Evolutionary conservation across 2,888 invertebrate genomes (phyloP), one percentile per base, ranked within the genome.

Genomic region (Harpagoxenus sublaevis): DNA sequence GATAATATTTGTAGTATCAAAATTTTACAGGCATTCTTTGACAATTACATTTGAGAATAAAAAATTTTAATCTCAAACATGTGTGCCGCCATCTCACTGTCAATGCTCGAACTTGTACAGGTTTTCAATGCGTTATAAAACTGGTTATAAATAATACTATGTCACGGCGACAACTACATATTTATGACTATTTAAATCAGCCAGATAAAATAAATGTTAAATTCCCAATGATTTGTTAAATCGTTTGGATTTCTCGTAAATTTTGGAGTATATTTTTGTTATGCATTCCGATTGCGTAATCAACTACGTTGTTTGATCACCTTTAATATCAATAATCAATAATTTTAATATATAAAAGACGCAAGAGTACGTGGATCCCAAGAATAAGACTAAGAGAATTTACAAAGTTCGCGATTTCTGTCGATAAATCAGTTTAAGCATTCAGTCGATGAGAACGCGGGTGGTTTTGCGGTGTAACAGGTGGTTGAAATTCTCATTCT

Each of bases 401-500:
- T 75, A 74, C 85, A 70, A 89, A 88, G 86, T 87, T 88, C 89
- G 84, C 87, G 87, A 90, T 90, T 92, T 94, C 92, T 92, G 94
- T 92, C 93, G 94, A 94, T 94, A 94, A 93, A 93, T 93, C 93
- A 94, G 93, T 91, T 93, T 88, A 90, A 89, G 89, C 91, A 91
- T 92, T 93, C 92, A 91, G 92, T 92, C 93, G 93, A 92, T 90
- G 90, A 90, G 90, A 88, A 90, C 86, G 88, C 85, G 90, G 92
- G 92, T 93, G 92, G 92, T 93, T 94, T 92, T 92, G 91, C 91
- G 90, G 94, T 90, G 93, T 93, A 94, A 94, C 94, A 94, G 94
- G 94, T 94, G 94, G 94, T 94, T 93, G 93, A 92, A 92, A 92
- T 93, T 93, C 94, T 92, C 93, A 92, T 93, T 93, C 93, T 92